phyloP scores from a whole-genome alignment of 2,888 invertebrate species.

The Archips crataeganus region DNA sequence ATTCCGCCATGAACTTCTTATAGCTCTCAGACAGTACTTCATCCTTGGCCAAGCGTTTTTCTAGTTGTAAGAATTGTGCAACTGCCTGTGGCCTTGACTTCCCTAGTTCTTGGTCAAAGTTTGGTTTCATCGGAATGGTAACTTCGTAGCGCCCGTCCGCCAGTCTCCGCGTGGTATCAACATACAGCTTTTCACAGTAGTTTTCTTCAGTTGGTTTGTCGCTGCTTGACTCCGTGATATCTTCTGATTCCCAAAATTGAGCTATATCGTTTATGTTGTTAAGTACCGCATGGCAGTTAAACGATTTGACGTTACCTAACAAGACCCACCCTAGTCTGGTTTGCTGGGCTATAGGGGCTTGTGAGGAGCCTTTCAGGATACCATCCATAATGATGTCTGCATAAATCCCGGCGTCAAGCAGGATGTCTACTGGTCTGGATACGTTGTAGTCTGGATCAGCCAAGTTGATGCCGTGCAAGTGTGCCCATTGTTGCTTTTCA shows the following conservation, averaged over 20 bases:
- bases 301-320: constrained; percentile 12
- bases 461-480: constrained; percentile 24
- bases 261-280: constrained; percentile 2
- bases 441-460: constrained; percentile 42
- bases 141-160: constrained; percentile 14
- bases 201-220: not conserved
- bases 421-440: constrained; percentile 37
- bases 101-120: constrained; percentile 8
- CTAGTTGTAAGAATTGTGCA: too few species aligned
- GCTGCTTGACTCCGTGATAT: not conserved
- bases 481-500: constrained; percentile 25
- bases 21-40: too few species aligned
- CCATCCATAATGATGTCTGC: constrained; percentile 39
- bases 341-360: constrained; percentile 38
- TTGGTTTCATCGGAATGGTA: constrained; percentile 17
- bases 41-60: too few species aligned
- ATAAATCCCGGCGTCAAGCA: constrained; percentile 39
- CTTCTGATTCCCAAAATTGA: constrained; percentile 26
- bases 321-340: constrained; percentile 42
- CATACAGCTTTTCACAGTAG: constrained; percentile 8
- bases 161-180: not conserved
- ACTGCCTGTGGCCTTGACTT: constrained; percentile 18
- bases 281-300: constrained; percentile 16
- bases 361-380: constrained; percentile 12
- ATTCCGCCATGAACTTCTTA: too few species aligned